These are phyloP conservation scores for Myotis yumanensis DNA, from an alignment of 2,113 vertebrate species.

Conservation along the genomic window DNA sequence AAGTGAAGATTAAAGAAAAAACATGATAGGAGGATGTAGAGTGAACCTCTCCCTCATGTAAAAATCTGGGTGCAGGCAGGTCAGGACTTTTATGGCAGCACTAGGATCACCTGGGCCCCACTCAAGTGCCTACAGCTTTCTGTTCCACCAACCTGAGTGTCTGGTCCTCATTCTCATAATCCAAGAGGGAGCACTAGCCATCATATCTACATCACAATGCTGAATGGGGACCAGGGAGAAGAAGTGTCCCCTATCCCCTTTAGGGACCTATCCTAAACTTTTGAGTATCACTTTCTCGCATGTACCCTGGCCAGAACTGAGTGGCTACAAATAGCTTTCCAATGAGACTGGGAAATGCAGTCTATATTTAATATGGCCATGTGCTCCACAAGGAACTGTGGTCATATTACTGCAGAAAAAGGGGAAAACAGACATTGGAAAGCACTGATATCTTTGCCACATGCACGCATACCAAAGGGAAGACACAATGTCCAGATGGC, in stretches of 20 bases:
- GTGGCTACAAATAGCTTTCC: background rate
- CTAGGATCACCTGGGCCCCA: background rate
- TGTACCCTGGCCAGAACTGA: background rate
- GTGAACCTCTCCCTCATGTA: background rate
- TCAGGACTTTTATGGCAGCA: background rate
- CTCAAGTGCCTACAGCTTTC: background rate
- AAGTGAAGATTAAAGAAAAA: no score
- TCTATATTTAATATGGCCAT: background rate
- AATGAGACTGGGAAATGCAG: background rate
- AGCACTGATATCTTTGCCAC: background rate
- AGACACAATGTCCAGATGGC: background rate
- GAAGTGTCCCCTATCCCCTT: background rate
- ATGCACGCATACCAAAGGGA: background rate
- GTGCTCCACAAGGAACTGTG: background rate
- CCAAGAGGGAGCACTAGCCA: background rate
- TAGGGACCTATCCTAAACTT: background rate
- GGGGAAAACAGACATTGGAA: background rate
- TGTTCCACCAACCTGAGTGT: background rate
- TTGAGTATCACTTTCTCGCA: background rate
- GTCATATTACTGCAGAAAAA: background rate
- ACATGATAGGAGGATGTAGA: background rate
- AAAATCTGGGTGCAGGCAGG: background rate
- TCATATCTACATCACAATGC: background rate
- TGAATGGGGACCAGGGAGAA: background rate
- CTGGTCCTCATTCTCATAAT: background rate